phyloP scores from a whole-genome alignment of 2,888 invertebrate genomes.

The Caenorhabditis imperialis region DNA sequence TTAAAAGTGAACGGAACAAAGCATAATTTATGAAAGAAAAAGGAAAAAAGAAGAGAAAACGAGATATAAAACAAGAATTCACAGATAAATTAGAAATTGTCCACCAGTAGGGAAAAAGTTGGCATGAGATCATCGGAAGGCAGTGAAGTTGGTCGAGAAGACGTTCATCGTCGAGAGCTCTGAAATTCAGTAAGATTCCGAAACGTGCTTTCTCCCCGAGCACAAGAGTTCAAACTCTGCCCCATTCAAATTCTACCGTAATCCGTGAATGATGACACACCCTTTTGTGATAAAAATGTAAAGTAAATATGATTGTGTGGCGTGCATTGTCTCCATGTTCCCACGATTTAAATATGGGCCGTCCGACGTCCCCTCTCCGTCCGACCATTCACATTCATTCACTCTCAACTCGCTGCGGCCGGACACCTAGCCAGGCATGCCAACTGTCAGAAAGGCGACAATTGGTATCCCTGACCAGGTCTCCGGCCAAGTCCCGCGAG shows the following conservation, averaged over 20 bases:
- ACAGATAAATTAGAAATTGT: too few species aligned
- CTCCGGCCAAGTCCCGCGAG: constrained; percentile 20
- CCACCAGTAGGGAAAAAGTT: neutral
- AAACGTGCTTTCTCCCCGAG: too few species aligned
- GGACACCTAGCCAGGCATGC: constrained; percentile 30
- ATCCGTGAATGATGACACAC: too few species aligned
- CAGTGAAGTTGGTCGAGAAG: too few species aligned
- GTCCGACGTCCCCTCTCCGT: neutral
- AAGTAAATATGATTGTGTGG: constrained; percentile 12
- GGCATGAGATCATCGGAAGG: neutral
- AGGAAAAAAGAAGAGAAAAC: too few species aligned
- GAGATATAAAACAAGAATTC: too few species aligned
- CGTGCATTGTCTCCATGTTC: constrained; percentile 23
- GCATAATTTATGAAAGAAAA: neutral
- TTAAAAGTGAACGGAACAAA: neutral
- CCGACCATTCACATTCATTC: constrained; percentile 11
- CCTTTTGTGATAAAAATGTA: constrained; percentile 12
- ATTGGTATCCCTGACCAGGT: constrained; percentile 38
- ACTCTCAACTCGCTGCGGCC: constrained; percentile 1
- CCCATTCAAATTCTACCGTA: neutral
- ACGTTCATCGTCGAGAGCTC: constrained; percentile 22
- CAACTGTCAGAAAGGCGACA: constrained; percentile 27
- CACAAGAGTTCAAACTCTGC: neutral
- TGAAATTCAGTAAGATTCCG: too few species aligned
- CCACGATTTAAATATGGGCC: constrained; percentile 34